Evolutionary conservation across 2,113 vertebrate genomes (phyloP).

Genomic region (Notothenia coriiceps): DNA sequence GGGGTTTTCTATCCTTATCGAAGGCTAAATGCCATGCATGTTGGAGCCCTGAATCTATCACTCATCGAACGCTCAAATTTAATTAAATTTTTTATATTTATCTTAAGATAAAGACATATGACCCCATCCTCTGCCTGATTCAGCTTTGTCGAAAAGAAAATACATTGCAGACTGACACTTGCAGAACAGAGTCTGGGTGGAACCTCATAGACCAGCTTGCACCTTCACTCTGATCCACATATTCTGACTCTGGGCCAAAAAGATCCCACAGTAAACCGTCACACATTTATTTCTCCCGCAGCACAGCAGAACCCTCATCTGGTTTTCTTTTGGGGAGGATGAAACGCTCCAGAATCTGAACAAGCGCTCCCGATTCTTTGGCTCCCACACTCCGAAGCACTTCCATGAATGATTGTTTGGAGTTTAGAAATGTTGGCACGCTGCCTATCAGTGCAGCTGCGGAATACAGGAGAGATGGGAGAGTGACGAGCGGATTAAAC

Average conservation of each 20-base stretch:
- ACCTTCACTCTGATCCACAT: conserved; percentile 34
- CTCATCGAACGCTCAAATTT: neutral
- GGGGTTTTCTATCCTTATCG: neutral
- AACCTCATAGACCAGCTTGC: neutral
- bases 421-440: conserved; percentile 70
- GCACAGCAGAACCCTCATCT: conserved; percentile 67
- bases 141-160: neutral
- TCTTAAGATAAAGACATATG: neutral
- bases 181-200: neutral
- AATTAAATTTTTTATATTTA: neutral
- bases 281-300: conserved; percentile 59
- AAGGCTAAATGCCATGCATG: neutral
- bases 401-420: conserved; percentile 72
- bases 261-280: conserved; percentile 56
- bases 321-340: conserved; percentile 71
- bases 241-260: conserved; percentile 36
- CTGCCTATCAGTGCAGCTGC: conserved; percentile 81
- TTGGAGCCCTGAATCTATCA: neutral
- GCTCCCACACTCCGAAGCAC: conserved; percentile 65
- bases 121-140: neutral
- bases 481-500: conserved; percentile 63
- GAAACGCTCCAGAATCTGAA: conserved; percentile 71
- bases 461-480: conserved; percentile 62
- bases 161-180: neutral
- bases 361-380: conserved; percentile 58